These are phyloP conservation scores for Zootoca vivipara DNA, from an alignment of 2,113 vertebrate genomes.

Conservation along the genomic window DNA sequence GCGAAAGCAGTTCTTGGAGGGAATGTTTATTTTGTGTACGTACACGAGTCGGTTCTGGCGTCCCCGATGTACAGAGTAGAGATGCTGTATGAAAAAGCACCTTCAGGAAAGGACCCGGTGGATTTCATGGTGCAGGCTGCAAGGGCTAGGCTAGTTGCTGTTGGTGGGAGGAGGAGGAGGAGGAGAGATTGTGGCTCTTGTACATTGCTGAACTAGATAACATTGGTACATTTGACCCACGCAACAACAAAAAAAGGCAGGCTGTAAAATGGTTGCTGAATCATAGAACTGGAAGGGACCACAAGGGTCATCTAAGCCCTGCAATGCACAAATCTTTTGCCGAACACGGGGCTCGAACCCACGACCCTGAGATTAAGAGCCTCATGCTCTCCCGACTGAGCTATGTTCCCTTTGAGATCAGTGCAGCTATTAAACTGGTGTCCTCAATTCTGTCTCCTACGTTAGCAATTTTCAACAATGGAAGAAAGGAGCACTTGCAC, in stretches of 20 bases:
- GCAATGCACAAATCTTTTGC: too few species aligned
- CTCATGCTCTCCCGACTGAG: too few species aligned
- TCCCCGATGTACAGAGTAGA: too few species aligned
- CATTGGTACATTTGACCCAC: not conserved
- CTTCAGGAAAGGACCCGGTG: not conserved
- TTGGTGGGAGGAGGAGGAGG: not conserved
- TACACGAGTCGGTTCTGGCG: not conserved
- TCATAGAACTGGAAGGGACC: not conserved
- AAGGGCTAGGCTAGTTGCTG: not conserved
- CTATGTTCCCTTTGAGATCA: not conserved
- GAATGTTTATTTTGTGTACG: not conserved
- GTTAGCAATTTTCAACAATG: slow-evolving; percentile 19
- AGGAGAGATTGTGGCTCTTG: not conserved
- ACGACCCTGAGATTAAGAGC: not conserved
- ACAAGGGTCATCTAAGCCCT: too few species aligned
- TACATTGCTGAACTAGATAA: not conserved
- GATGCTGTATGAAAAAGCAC: not conserved
- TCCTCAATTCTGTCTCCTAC: slow-evolving; percentile 10
- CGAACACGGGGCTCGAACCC: too few species aligned
- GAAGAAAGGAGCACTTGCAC: not conserved
- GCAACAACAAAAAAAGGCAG: too few species aligned
- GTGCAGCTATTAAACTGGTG: not conserved
- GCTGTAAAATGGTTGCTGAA: too few species aligned
- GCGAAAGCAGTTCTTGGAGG: not conserved
- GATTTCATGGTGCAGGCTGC: too few species aligned